These are phyloP conservation scores for Agrochola macilenta DNA, from an alignment of 2,888 invertebrate species.

Conservation along the genomic window DNA sequence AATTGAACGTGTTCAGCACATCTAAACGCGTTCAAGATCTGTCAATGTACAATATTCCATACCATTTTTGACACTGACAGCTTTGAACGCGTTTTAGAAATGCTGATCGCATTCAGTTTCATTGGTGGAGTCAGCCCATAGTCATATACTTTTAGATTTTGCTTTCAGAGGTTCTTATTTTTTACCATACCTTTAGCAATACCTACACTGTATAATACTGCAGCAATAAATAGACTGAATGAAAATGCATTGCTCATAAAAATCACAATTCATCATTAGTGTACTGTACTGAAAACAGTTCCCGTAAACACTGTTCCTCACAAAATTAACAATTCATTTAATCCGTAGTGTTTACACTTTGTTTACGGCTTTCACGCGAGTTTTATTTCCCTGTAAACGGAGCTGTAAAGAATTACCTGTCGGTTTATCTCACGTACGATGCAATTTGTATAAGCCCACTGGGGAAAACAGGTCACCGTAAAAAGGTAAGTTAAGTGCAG, in stretches of 20 bases:
- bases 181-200: not conserved
- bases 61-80: no score
- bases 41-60: no score
- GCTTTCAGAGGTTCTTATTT: not conserved
- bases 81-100: no score
- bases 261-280: not conserved
- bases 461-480: slow-evolving; percentile 9
- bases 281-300: not conserved
- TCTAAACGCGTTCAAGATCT: no score
- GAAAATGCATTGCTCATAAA: not conserved
- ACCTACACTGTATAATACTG: no score
- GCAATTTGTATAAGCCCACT: slow-evolving; percentile 35
- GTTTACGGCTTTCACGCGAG: slow-evolving; percentile 22
- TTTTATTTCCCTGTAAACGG: slow-evolving; percentile 35
- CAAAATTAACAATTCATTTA: slow-evolving; percentile 20
- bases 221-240: not conserved
- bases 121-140: no score
- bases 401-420: slow-evolving; percentile 16
- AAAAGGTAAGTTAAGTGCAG: slow-evolving; percentile 4
- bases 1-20: no score
- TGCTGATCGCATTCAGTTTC: no score
- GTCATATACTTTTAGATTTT: not conserved
- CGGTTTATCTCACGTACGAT: slow-evolving; percentile 19
- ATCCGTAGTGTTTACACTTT: slow-evolving; percentile 11
- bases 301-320: slow-evolving; percentile 1